Evolutionary conservation across 2,113 vertebrate genomes (phyloP).

Genomic region (Cheirogaleus medius): DNA sequence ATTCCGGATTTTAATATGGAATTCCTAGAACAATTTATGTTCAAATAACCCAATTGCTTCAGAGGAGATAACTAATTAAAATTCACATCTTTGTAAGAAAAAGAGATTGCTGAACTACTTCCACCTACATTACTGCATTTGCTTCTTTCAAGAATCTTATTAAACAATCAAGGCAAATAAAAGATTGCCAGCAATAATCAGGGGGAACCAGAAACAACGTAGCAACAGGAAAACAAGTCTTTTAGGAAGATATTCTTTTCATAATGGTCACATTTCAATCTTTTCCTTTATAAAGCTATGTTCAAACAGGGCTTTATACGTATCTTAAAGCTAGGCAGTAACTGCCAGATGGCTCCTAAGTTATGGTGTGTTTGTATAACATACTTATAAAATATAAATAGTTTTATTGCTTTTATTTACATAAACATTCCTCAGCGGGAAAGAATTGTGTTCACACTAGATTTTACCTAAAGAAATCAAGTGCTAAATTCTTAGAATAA

Average conservation of each 20-base stretch:
- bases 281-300: background rate
- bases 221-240: background rate
- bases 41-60: background rate
- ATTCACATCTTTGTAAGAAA: background rate
- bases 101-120: background rate
- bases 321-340: background rate
- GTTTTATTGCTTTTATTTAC: background rate
- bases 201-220: background rate
- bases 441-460: background rate
- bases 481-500: background rate
- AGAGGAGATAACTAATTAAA: background rate
- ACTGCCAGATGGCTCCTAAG: background rate
- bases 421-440: background rate
- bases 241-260: background rate
- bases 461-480: background rate
- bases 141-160: background rate
- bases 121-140: background rate
- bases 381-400: background rate
- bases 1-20: background rate
- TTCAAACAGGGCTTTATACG: background rate
- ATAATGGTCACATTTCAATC: background rate
- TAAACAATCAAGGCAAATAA: background rate
- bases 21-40: background rate
- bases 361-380: background rate
- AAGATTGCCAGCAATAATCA: background rate